Evolutionary conservation across 2,888 invertebrate species (phyloP).

Genomic region (Eupelmus urozonus): DNA sequence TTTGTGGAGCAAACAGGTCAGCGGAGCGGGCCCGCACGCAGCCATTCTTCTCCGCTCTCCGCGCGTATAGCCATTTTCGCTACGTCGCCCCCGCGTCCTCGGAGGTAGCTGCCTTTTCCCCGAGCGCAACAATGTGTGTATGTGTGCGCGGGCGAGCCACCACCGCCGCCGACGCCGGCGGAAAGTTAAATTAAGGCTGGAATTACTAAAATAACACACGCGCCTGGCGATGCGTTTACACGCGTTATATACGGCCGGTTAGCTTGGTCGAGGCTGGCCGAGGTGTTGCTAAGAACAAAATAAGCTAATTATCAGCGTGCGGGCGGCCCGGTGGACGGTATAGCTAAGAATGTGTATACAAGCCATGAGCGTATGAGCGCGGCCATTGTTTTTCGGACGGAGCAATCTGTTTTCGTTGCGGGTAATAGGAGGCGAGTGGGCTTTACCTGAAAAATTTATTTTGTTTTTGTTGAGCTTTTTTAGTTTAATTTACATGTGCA

Average conservation of each 20-base stretch:
- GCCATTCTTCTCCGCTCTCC: slow-evolving; percentile 32
- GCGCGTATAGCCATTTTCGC: background rate
- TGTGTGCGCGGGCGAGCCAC: too few species aligned
- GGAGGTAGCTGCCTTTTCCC: background rate
- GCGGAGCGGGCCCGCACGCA: slow-evolving; percentile 7
- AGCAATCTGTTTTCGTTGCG: background rate
- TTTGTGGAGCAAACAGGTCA: slow-evolving; percentile 55
- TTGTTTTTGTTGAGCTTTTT: too few species aligned
- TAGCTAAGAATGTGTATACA: background rate
- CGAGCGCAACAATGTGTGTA: slow-evolving; percentile 30
- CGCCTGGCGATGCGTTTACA: background rate
- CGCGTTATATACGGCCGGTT: background rate
- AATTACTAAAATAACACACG: slow-evolving; percentile 54
- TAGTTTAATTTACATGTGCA: too few species aligned
- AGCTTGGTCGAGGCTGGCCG: background rate
- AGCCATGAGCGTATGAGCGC: background rate
- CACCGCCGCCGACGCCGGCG: background rate
- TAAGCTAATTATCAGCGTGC: slow-evolving; percentile 37
- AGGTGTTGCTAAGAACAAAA: slow-evolving; percentile 47
- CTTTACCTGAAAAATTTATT: background rate
- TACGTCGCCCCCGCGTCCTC: background rate
- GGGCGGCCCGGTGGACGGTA: too few species aligned
- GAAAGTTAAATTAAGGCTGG: slow-evolving; percentile 51
- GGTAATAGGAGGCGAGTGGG: too few species aligned
- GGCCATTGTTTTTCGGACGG: slow-evolving; percentile 13